Evolutionary conservation across 1,140 invertebrate species (phyloP), one percentile per base, ranked within the genome.

Genomic region (Drosophila lacertosa): DNA sequence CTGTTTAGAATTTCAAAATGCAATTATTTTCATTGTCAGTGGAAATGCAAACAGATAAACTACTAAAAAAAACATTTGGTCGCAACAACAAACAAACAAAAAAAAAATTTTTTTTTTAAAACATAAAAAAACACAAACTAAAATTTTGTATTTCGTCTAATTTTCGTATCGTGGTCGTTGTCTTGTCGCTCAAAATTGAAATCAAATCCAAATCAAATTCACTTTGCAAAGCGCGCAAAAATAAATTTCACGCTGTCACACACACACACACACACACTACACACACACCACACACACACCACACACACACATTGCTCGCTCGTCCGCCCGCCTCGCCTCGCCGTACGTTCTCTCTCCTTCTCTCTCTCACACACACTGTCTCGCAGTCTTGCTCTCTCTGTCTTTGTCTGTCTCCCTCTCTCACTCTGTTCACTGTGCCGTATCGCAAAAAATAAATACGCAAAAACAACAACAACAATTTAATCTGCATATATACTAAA

Each of bases 401-500:
- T 68, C 16, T 45, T 26, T 64, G 16, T 74, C 59, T 50, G 32
- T 70, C 22, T 53, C 35, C 18, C 10, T 54, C 44, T 37, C 10
- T 55, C 26, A 20, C 40, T 20, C 42, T 62, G 35, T 35, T 18
- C 48, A 69, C 42, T 55, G 64, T 67, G 50, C 54, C 40, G 69
- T 72, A 60, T 13, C 24, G 67, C 55, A 67, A 72, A 72, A 15
- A n/a, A n/a, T n/a, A n/a, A n/a, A n/a, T n/a, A n/a, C n/a, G n/a
- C n/a, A n/a, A n/a, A n/a, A n/a, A n/a, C n/a, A n/a, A n/a, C n/a
- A 72, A 60, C 32, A 58, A 50, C 53, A 72, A 72, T 50, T 67
- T 50, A 67, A 72, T 72, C 39, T 79, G 77, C 82, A 86, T 88
- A 86, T 88, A 65, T 81, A 86, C 81, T 86, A 86, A 86, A 86